Base-by-base conservation (phyloP, 2,888 invertebrate species). In the Platerodrilus igneus region DNA sequence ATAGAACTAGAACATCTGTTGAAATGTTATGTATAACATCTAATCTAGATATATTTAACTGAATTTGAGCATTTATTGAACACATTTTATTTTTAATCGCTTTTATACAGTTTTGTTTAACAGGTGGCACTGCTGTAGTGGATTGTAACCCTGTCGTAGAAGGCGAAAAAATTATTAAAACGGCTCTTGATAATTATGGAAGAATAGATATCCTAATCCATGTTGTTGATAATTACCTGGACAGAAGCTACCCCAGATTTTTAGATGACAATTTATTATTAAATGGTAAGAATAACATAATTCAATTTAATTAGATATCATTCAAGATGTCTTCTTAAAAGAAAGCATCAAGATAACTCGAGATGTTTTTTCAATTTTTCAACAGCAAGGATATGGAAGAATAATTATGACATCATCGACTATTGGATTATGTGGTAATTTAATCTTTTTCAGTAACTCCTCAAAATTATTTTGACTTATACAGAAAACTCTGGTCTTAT, bases 191-290 rank as follows among this genome's bases (percentile, higher is more conserved):
- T 58, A 82, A 84, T 47, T 99, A 86, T 71, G 97, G 92, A 9
- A 74, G 89, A 33, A 70, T 93, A 33, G 97, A 99, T 70, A 84
- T 99, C 60, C 71, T 99, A 36, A 80, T 99, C 45, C 99, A 99
- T 68, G 99, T 99, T 79, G 99, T 99, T 41, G 99, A 97, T 16
- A 97, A 99, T 62, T 75, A 99, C 32, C 77, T 96, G 47, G 99
- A 99, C 71, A 86, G 81, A 64, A 92, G 94, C 57, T 88, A 99
- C 67, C 72, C 77, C 0, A 87, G 92, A 61, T 90, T 90, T 69
- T 79, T 86, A 6, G 87, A 93, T 42, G 75, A 79, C 30, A 87
- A 89, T 62, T 89, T 7, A 6, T 18, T 30, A 11, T 6, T 16
- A 8, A 28, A 28, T 1, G 8, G 8, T 16, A 15, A 15, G 11